These are phyloP conservation scores for Camptogramma bilineatum DNA, from an alignment of 2,888 invertebrate species.

Conservation along the genomic window DNA sequence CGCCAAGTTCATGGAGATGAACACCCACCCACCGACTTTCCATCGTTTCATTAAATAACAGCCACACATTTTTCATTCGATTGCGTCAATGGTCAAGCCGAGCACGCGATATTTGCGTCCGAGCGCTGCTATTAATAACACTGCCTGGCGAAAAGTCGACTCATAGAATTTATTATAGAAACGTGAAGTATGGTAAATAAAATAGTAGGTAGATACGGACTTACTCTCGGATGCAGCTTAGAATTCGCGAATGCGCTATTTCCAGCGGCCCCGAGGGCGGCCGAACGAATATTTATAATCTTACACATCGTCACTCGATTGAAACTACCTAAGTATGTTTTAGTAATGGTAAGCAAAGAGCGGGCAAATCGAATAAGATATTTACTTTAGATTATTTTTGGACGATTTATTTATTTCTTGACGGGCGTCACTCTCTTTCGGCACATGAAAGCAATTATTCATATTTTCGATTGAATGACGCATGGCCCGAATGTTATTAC, in stretches of 20 bases:
- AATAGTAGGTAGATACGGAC: slow-evolving; percentile 72
- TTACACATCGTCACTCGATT: slow-evolving; percentile 66
- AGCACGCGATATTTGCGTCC: slow-evolving; percentile 81
- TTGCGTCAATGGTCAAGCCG: slow-evolving; percentile 81
- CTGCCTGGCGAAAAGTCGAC: slow-evolving; percentile 77
- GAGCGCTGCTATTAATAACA: slow-evolving; percentile 75
- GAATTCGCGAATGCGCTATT: slow-evolving; percentile 65
- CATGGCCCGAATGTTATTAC: slow-evolving; percentile 70
- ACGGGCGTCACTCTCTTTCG: slow-evolving; percentile 71
- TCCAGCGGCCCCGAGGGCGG: slow-evolving; percentile 56
- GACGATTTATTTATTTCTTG: slow-evolving; percentile 72
- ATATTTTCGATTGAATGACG: slow-evolving; percentile 74
- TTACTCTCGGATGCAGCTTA: slow-evolving; percentile 63
- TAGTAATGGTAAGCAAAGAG: slow-evolving; percentile 75
- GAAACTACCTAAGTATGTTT: slow-evolving; percentile 74
- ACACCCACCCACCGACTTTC: slow-evolving; percentile 72
- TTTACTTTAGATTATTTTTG: slow-evolving; percentile 78
- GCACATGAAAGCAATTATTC: slow-evolving; percentile 77
- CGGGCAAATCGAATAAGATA: slow-evolving; percentile 67
- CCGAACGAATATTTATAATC: slow-evolving; percentile 76
- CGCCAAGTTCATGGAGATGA: slow-evolving; percentile 74
- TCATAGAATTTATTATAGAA: slow-evolving; percentile 80
- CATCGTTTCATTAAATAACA: slow-evolving; percentile 76
- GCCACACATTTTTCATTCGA: slow-evolving; percentile 78
- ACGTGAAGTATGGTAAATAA: slow-evolving; percentile 78